Base-by-base conservation (phyloP, 2,113 vertebrate genomes). In the Apus apus region DNA sequence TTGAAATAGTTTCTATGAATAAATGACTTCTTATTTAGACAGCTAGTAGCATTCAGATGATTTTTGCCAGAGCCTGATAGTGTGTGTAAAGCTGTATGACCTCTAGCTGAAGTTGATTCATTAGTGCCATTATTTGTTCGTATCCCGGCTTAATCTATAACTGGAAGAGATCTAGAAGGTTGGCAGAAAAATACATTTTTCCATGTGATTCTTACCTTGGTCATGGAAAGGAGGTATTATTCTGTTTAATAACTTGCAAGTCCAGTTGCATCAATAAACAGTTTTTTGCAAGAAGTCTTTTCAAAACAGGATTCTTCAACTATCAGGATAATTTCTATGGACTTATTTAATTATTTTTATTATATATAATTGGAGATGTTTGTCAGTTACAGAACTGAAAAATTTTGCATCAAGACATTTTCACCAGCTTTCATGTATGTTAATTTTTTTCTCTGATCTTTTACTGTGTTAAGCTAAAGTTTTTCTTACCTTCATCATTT, bases 401-500 rank as follows among this genome's bases (percentile, higher is more conserved):
- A 36, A 78, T 34, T 84, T 74, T 30, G 5, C 36, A 32, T 82
- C 36, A 82, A 82, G 46, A 54, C 6, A 17, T 66, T 94, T 79
- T 72, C 30, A 40, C 30, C 46, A 62, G 6, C 11, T 93, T 78
- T 75, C 46, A 40, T 45, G 38, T 80, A 56, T 66, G 51, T 34
- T 81, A 90, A 93, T 91, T 91, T 73, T 64, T 36, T 90, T 77
- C 76, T 82, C 51, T 90, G 46, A 61, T 85, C 29, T 73, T 77
- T 66, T 9, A 27, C 32, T 60, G 11, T 66, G 34, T 68, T 56
- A 83, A 71, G 16, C 6, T 51, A 84, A 54, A 32, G 6, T 13
- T 34, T 36, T 45, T 46, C 32, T 64, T 4, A 5, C 30, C 38
- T 67, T 85, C 53, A 45, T 56, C 77, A 12, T 76, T 75, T 85